Percentiles rank a stretch among this genome's conserved stretches.
These are phyloP conservation scores for Parnassius apollo DNA, from an alignment of 2,888 invertebrate genomes.

Conservation along the genomic window DNA sequence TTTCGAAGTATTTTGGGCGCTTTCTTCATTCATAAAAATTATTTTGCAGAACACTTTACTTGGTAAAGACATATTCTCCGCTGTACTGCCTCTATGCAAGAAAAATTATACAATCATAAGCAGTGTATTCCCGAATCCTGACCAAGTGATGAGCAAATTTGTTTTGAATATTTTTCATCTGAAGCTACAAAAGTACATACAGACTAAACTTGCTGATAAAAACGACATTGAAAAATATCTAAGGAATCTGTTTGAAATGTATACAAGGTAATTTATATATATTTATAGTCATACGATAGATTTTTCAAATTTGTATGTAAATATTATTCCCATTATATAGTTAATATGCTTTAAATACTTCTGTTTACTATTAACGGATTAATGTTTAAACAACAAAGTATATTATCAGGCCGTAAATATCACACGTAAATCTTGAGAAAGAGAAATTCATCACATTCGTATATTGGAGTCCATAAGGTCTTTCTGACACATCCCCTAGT, in stretches of 20 bases:
- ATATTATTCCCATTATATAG: too few species aligned
- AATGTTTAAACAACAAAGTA: too few species aligned
- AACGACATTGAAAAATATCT: constrained; percentile 94
- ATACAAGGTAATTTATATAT: constrained; percentile 85
- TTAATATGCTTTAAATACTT: too few species aligned
- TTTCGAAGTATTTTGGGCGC: too few species aligned
- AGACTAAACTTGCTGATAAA: constrained; percentile 89
- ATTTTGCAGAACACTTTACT: constrained; percentile 88
- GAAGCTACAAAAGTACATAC: constrained; percentile 92
- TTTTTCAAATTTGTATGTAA: too few species aligned
- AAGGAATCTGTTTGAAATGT: constrained; percentile 92
- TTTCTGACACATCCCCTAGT: too few species aligned
- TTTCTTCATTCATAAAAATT: neutral
- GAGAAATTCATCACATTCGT: too few species aligned
- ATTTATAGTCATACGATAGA: too few species aligned
- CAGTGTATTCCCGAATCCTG: constrained; percentile 96
- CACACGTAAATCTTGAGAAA: too few species aligned
- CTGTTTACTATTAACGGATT: too few species aligned
- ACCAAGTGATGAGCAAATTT: constrained; percentile 98
- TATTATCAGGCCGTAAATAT: too few species aligned
- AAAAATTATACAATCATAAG: constrained; percentile 91
- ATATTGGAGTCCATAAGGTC: too few species aligned
- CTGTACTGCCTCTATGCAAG: constrained; percentile 93
- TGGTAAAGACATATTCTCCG: constrained; percentile 94
- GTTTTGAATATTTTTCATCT: constrained; percentile 97